Evolutionary conservation across 2,888 invertebrate species (phyloP).

Genomic region (Melanostoma scalare): DNA sequence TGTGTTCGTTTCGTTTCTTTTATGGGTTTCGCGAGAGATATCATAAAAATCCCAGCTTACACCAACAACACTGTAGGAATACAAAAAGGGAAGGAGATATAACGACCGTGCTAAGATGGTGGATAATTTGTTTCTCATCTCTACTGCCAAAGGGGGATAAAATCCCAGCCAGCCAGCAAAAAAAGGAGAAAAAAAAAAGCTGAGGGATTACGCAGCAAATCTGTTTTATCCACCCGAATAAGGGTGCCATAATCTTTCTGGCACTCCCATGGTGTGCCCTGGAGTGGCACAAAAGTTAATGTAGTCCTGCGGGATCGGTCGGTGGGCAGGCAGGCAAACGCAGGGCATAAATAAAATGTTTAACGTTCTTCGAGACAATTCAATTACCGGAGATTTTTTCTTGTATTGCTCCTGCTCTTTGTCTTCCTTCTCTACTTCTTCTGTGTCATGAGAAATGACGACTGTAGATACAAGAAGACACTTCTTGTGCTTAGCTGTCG

Average conservation of each 20-base stretch:
- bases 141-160: conserved; percentile 51
- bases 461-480: conserved; percentile 36
- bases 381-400: conserved; percentile 59
- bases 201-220: conserved; percentile 73
- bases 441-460: not conserved
- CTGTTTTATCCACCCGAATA: conserved; percentile 73
- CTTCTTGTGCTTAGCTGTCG: conserved; percentile 34
- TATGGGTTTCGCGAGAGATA: conserved; percentile 59
- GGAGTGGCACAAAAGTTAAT: conserved; percentile 65
- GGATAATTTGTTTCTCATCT: conserved; percentile 73
- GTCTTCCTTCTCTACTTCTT: not conserved
- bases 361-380: conserved; percentile 71
- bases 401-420: not conserved
- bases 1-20: conserved; percentile 36
- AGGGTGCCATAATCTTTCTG: conserved; percentile 71
- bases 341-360: conserved; percentile 68
- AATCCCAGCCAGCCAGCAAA: conserved; percentile 3
- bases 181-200: conserved; percentile 48
- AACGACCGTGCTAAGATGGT: conserved; percentile 73
- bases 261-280: conserved; percentile 56
- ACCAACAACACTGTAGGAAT: conserved; percentile 48
- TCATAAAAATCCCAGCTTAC: conserved; percentile 60
- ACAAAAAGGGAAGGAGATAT: conserved; percentile 25
- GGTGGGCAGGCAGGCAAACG: conserved; percentile 13
- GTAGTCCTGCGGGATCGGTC: conserved; percentile 52